phyloP scores from a whole-genome alignment of 2,113 vertebrate genomes.

The Sturnus vulgaris region DNA sequence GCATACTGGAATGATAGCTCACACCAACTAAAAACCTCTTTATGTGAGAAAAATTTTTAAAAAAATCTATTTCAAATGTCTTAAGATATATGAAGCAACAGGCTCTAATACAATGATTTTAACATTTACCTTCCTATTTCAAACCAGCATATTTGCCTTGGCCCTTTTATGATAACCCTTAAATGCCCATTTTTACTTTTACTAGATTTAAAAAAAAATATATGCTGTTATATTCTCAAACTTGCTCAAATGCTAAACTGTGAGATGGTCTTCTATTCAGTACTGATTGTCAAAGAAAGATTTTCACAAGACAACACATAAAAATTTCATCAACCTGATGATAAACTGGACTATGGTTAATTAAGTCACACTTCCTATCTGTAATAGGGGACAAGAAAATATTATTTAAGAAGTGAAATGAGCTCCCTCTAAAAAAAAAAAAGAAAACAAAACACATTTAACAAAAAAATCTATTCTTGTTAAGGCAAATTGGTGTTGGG shows the following conservation, averaged over 20 bases:
- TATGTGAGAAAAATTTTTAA: background rate
- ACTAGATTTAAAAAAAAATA: background rate
- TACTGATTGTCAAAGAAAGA: background rate
- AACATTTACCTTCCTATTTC: background rate
- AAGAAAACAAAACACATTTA: background rate
- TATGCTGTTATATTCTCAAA: background rate
- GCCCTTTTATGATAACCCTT: background rate
- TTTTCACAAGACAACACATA: background rate
- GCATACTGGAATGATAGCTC: background rate
- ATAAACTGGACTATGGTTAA: background rate
- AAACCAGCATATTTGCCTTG: background rate
- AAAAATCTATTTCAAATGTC: background rate
- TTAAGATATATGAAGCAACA: background rate
- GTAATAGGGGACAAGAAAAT: background rate
- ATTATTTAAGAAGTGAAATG: background rate
- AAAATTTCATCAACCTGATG: background rate
- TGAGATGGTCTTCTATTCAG: background rate
- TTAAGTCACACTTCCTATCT: background rate
- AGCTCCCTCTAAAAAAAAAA: background rate
- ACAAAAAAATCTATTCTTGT: background rate
- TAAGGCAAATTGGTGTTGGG: background rate
- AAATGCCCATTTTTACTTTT: background rate
- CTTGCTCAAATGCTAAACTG: background rate
- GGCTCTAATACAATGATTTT: background rate
- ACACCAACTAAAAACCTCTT: background rate